These are phyloP conservation scores for Drosophila yakuba DNA, from an alignment of 1,140 invertebrate species.

Conservation along the genomic window DNA sequence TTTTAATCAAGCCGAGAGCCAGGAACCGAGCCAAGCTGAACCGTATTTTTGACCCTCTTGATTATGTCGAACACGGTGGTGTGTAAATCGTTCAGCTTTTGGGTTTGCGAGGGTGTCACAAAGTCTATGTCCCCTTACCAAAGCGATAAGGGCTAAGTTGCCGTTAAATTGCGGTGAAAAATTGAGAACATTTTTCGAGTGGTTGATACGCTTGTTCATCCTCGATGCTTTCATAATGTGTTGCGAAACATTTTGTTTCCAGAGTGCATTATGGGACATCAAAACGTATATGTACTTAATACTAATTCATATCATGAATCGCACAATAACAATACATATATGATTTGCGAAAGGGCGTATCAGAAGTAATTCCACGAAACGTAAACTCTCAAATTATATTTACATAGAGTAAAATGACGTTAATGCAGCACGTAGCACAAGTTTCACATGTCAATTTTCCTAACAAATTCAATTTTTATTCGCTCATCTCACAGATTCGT, in stretches of 20 bases:
- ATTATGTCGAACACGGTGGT: conserved; percentile 30
- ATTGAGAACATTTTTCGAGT: conserved; percentile 39
- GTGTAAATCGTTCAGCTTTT: conserved; percentile 40
- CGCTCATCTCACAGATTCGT: conserved; percentile 37
- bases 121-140: conserved; percentile 4
- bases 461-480: conserved; percentile 56
- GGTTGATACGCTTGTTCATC: conserved; percentile 3
- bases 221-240: conserved; percentile 28
- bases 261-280: background rate
- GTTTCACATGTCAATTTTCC: conserved; percentile 51
- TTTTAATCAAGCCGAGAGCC: conserved; percentile 77
- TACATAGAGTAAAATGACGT: conserved; percentile 26
- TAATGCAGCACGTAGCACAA: conserved; percentile 48
- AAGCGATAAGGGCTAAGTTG: conserved; percentile 41
- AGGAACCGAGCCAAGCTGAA: conserved; percentile 43
- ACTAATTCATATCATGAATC: too few relatives aligned
- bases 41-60: conserved; percentile 53
- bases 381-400: conserved; percentile 27
- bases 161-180: conserved; percentile 63
- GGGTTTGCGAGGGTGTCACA: background rate
- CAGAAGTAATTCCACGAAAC: conserved; percentile 8
- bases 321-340: too few relatives aligned
- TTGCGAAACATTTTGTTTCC: conserved; percentile 1
- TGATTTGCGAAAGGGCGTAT: background rate
- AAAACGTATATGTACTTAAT: too few relatives aligned